These are phyloP conservation scores for Sesia bembeciformis DNA, from an alignment of 2,888 invertebrate species.

Conservation along the genomic window DNA sequence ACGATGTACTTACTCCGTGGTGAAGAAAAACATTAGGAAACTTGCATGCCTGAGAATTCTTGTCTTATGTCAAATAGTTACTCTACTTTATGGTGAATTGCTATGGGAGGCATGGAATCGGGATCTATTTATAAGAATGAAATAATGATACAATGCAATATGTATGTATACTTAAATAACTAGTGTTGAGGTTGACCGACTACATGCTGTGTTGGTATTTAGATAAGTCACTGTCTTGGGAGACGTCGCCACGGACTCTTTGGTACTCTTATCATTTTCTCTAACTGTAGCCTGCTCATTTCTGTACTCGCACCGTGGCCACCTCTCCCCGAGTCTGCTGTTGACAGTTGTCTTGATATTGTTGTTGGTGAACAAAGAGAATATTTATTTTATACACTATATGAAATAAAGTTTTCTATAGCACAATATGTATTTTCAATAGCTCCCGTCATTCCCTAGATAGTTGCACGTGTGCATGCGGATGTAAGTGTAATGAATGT, in stretches of 20 bases:
- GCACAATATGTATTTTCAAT: slow-evolving; percentile 57
- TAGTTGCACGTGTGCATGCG: slow-evolving; percentile 8
- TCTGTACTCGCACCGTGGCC: background rate
- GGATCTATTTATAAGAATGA: too few relatives aligned
- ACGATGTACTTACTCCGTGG: too few relatives aligned
- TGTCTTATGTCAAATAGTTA: too few relatives aligned
- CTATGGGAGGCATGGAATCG: too few relatives aligned
- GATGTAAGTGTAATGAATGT: slow-evolving; percentile 16
- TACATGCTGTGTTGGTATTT: background rate
- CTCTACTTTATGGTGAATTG: too few relatives aligned
- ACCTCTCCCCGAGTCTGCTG: background rate
- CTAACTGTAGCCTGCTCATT: too few relatives aligned
- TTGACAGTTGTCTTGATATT: background rate
- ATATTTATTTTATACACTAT: slow-evolving; percentile 24
- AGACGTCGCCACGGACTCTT: background rate
- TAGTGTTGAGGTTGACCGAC: background rate
- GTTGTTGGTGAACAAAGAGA: slow-evolving; percentile 1
- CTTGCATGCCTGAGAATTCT: too few relatives aligned
- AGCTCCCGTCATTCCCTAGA: slow-evolving; percentile 19
- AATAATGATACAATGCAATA: too few relatives aligned
- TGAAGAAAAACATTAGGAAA: too few relatives aligned
- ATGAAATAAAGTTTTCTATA: slow-evolving; percentile 56
- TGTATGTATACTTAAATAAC: too few relatives aligned
- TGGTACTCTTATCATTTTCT: too few relatives aligned
- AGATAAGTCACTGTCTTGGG: background rate